These are phyloP conservation scores for Caenorhabditis uteleia DNA, from an alignment of 2,888 invertebrate species.

Conservation along the genomic window DNA sequence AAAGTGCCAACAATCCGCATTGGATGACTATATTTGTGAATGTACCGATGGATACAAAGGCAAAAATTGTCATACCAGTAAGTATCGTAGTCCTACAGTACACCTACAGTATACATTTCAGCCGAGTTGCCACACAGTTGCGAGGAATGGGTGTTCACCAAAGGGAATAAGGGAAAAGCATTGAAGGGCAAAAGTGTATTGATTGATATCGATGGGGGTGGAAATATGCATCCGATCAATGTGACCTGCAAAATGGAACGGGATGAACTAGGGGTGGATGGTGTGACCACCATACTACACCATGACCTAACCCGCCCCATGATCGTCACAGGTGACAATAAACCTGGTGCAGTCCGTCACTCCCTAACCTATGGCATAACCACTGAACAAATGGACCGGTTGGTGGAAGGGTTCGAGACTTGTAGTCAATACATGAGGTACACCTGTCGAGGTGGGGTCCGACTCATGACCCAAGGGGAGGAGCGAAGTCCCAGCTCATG, in stretches of 20 bases:
- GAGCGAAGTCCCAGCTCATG: constrained; percentile 65
- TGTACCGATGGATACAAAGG: constrained; percentile 59
- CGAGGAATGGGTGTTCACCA: constrained; percentile 58
- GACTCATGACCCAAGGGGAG: constrained; percentile 63
- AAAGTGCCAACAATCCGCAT: constrained; percentile 52
- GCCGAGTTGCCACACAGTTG: constrained; percentile 62
- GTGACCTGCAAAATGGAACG: constrained; percentile 56
- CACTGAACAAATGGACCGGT: constrained; percentile 55
- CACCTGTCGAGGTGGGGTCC: constrained; percentile 60
- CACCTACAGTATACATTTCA: constrained; percentile 21
- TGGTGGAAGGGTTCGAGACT: constrained; percentile 63
- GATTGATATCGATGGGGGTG: constrained; percentile 68
- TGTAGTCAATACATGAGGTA: constrained; percentile 64
- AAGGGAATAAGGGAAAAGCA: constrained; percentile 33
- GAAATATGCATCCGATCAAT: constrained; percentile 53
- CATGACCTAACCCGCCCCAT: constrained; percentile 54
- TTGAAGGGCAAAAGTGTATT: constrained; percentile 47
- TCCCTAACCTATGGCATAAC: constrained; percentile 58
- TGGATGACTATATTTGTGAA: constrained; percentile 55
- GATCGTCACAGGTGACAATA: constrained; percentile 58
- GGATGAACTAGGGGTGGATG: constrained; percentile 44
- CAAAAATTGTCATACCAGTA: constrained; percentile 63
- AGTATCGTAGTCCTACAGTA: constrained; percentile 12
- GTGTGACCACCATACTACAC: constrained; percentile 43
- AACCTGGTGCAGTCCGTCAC: constrained; percentile 61